These are phyloP conservation scores for Synchiropus splendidus DNA, from an alignment of 2,113 vertebrate species.

Conservation along the genomic window DNA sequence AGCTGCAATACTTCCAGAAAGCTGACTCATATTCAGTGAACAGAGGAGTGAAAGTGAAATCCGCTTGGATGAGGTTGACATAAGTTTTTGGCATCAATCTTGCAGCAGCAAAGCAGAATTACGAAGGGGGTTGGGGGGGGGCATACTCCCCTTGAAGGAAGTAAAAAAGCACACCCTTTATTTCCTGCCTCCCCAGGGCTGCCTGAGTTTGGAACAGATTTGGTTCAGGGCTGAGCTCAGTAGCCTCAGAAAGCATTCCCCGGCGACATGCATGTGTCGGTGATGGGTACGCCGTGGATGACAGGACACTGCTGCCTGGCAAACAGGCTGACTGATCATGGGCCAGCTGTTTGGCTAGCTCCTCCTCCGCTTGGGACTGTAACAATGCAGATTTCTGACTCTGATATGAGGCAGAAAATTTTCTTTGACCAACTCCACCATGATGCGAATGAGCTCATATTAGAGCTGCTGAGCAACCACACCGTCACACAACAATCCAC, in stretches of 20 bases:
- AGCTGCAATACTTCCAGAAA: too few species aligned
- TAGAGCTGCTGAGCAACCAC: too few species aligned
- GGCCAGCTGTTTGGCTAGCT: constrained; percentile 27
- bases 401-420: too few species aligned
- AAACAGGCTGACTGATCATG: constrained; percentile 23
- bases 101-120: constrained; percentile 22
- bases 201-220: constrained; percentile 42
- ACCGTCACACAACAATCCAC: too few species aligned
- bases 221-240: constrained; percentile 23
- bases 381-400: constrained; percentile 7
- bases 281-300: constrained; percentile 25
- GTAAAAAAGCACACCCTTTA: constrained; percentile 43
- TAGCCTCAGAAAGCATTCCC: constrained; percentile 18
- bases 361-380: constrained; percentile 1
- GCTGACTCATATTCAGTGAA: too few species aligned
- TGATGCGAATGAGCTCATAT: constrained; percentile 23
- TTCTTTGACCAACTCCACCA: constrained; percentile 20
- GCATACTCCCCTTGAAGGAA: constrained; percentile 22
- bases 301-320: constrained; percentile 11
- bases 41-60: too few species aligned
- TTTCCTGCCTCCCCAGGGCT: constrained; percentile 44
- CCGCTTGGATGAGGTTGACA: too few species aligned
- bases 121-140: constrained; percentile 14
- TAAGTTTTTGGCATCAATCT: too few species aligned
- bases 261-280: constrained; percentile 25